Base-by-base conservation (phyloP, 2,888 invertebrate genomes). In the Plagiodera versicolora region DNA sequence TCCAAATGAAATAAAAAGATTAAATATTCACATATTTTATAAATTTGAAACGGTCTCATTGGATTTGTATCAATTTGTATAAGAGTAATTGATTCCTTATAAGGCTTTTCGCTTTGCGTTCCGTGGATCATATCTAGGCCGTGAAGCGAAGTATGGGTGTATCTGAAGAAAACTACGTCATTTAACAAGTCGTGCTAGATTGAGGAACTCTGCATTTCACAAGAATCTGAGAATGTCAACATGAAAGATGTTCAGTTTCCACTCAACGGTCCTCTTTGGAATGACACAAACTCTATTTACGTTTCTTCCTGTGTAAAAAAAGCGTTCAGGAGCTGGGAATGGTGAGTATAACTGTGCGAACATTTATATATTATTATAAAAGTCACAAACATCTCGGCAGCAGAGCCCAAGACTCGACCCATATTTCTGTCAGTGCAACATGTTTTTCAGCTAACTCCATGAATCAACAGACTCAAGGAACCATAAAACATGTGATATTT, bases 361-460 rank as follows among this genome's bases (percentile, higher is more conserved):
- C 75, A 72, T 75, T 74, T 75, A 75, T 75, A 75, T 75, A 75
- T 75, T 76, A 73, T 76, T 76, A 76, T 75, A 76, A 75, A 75
- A 75, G 76, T 76, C 75, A 72, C 75, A 75, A 76, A 76, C 75
- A 74, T 75, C 76, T 75, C 75, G 69, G 63, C 67, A 72, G 66
- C 75, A 75, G 74, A 67, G 45, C 66, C 70, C 56, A 64, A 67
- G 58, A 69, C 53, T 48, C 59, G 53, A 39, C 55, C 72, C 77
- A 77, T 79, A 79, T 77, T 77, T 79, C 79, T 78, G 77, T 77
- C 78, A 71, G 72, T 70, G 77, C 77, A 79, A 78, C 77, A 77
- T 79, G 78, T 79, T 79, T 79, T 77, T 77, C 73, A 70, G 55
- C 72, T 71, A 71, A 74, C 74, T 75, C 73, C 71, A 77, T 78